Evolutionary conservation across 2,113 vertebrate genomes (phyloP).

Genomic region (Sylvietta virens): DNA sequence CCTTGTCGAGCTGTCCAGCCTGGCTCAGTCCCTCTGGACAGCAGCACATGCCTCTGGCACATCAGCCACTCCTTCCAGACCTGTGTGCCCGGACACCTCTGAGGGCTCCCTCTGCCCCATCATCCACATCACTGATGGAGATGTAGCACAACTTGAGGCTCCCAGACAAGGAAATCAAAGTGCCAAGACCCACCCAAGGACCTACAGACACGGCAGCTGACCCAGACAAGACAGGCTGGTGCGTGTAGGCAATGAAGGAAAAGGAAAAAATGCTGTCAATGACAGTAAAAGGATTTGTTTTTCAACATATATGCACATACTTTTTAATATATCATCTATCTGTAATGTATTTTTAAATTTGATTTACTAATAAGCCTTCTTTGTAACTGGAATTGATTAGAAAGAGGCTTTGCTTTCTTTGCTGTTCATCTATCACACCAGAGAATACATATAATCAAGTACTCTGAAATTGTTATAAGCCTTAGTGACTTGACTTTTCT

Average conservation of each 20-base stretch:
- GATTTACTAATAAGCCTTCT: background rate
- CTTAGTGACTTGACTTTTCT: background rate
- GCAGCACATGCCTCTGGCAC: background rate
- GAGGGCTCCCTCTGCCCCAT: background rate
- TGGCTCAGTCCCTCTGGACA: background rate
- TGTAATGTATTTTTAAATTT: background rate
- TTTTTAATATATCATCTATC: background rate
- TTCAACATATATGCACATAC: background rate
- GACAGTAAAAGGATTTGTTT: background rate
- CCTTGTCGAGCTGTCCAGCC: background rate
- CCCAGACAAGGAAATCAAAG: background rate
- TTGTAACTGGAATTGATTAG: background rate
- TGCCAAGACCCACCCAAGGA: background rate
- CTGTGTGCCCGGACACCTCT: accelerated
- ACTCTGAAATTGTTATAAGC: background rate
- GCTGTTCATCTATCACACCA: background rate
- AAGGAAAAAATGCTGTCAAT: background rate
- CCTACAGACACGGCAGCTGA: background rate
- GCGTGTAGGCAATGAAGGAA: accelerated
- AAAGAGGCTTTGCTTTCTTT: background rate
- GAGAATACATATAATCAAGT: background rate
- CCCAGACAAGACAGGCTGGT: accelerated
- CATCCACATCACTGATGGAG: background rate
- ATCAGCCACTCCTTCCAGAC: background rate
- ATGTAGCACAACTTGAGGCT: background rate